Evolutionary conservation across 2,888 invertebrate species (phyloP), one percentile per base, ranked within the genome.

Genomic region (Oxycera nigricornis): DNA sequence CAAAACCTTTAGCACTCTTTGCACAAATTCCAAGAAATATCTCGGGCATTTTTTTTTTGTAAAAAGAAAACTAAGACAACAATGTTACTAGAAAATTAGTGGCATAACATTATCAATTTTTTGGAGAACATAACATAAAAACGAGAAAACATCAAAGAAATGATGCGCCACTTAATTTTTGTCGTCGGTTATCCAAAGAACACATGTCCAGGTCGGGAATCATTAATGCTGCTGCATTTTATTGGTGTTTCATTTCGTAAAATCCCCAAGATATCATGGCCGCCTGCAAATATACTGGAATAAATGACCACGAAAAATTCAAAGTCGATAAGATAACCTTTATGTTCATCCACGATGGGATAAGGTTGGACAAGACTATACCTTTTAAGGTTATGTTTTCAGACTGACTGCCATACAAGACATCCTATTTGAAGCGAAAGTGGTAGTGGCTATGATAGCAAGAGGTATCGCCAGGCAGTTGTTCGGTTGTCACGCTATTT

Each of bases 191-290:
- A 55, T 70, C 70, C 52, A 55, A 68, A 76, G 72, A 76, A 76
- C 76, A 76, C 72, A 67, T 76, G 76, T 76, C 76, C 46, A 57
- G 39, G 22, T 28, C 35, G 24, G 57, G 68, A 74, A 74, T 76
- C 74, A 76, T 76, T 76, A 76, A 76, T 76, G 74, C 73, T 67
- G 35, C 28, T 74, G 31, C 67, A 31, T 76, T 74, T 65, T 73
- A 73, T 73, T 28, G 50, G 61, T 28, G 41, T 41, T 41, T 65
- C 41, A 65, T 68, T 68, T 68, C 52, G 31, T 31, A 2, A 24
- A 70, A 52, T 14, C 14, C 24, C 22, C 26, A 28, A 70, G 11
- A 55, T 65, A 65, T 65, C 65, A 55, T 70, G 55, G 70, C 31
- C 26, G 26, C 55, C 55, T 55, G 52, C 9, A 6, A n/a, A 46